phyloP scores from a whole-genome alignment of 2,113 vertebrate species.

The Myotis yumanensis region DNA sequence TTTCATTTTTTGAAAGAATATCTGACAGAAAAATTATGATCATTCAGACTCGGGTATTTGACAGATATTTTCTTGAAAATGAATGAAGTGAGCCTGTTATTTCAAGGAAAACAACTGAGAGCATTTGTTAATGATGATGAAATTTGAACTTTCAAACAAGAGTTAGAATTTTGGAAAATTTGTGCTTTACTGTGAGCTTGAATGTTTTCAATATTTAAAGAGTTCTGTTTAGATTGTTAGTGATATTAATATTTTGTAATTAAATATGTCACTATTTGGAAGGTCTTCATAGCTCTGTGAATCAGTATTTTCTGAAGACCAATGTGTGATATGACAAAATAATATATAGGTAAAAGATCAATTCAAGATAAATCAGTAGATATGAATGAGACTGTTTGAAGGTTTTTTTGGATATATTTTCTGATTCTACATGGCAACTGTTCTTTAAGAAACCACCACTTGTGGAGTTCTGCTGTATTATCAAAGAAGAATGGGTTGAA shows the following conservation, averaged over 20 bases:
- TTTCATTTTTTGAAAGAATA: conserved; percentile 52
- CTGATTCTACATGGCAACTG: neutral
- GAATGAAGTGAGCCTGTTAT: neutral
- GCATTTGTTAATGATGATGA: neutral
- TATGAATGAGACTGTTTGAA: conserved; percentile 5
- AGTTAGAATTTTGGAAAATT: conserved; percentile 18
- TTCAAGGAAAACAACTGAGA: neutral
- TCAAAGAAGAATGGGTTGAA: neutral
- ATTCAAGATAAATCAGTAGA: neutral
- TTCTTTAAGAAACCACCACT: conserved; percentile 11
- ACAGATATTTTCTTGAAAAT: conserved; percentile 1
- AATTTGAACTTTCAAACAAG: conserved; percentile 35
- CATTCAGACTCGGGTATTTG: neutral
- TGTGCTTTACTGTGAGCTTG: neutral
- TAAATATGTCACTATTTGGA: neutral
- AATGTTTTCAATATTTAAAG: neutral
- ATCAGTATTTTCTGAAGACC: neutral
- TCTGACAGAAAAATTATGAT: conserved; percentile 18
- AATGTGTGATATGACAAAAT: neutral
- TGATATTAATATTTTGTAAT: neutral
- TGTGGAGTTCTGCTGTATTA: neutral
- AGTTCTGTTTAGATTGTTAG: neutral
- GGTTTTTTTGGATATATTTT: neutral
- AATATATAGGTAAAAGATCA: neutral
- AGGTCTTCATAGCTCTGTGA: neutral